Percentiles rank a stretch among this genome's conserved stretches.
phyloP scores from a whole-genome alignment of 2,888 invertebrate species.

The Brenthis ino region DNA sequence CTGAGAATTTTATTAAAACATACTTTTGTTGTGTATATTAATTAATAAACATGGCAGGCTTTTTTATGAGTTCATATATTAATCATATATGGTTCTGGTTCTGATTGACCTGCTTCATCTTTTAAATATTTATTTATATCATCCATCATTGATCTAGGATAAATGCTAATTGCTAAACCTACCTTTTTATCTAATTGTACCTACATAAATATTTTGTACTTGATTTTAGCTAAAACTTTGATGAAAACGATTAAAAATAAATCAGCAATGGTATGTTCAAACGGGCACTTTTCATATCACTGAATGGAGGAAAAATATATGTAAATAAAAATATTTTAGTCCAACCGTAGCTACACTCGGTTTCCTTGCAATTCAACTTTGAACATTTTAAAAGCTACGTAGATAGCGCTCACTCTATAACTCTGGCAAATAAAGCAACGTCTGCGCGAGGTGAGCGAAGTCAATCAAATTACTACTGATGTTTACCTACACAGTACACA shows the following conservation, averaged over 20 bases:
- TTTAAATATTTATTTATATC: not conserved
- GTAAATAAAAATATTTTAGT: not conserved
- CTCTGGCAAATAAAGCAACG: slow-evolving; percentile 16
- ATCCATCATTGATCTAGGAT: too few species aligned
- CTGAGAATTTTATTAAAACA: slow-evolving; percentile 5
- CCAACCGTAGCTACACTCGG: not conserved
- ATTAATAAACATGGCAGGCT: not conserved
- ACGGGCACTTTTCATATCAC: too few species aligned
- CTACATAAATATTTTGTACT: too few species aligned
- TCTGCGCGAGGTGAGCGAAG: slow-evolving; percentile 20
- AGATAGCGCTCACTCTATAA: slow-evolving; percentile 10
- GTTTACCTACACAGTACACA: slow-evolving; percentile 20
- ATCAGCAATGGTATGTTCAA: too few species aligned
- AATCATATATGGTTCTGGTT: not conserved
- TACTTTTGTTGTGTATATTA: slow-evolving; percentile 7
- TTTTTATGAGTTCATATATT: not conserved
- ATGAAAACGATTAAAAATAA: too few species aligned
- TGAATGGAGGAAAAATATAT: too few species aligned
- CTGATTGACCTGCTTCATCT: too few species aligned
- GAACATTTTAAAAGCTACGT: slow-evolving; percentile 7
- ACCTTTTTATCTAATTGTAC: too few species aligned
- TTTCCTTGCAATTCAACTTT: slow-evolving; percentile 1
- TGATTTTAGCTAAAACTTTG: too few species aligned
- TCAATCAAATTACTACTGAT: slow-evolving; percentile 37
- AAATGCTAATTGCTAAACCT: too few species aligned